Conservation (phyloP, 2,113 vertebrate species). For the Lampris incognitus region DNA sequence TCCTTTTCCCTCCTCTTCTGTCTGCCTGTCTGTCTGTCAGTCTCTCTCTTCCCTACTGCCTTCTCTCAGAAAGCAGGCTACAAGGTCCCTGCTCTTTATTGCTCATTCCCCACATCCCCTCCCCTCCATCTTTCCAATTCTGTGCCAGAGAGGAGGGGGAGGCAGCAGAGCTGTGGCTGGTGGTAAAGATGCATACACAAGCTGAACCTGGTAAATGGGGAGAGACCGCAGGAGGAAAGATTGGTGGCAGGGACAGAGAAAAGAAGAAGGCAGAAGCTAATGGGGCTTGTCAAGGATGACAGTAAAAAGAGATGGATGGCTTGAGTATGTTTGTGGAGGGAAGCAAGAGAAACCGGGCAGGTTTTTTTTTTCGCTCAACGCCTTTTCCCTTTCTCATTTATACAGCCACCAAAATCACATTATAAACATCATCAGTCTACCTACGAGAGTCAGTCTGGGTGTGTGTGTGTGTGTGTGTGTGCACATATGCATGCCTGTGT, state of each 20-base stretch:
- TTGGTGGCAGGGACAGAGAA: conserved; percentile 28
- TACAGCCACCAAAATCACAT: conserved; percentile 35
- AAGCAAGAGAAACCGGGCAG: neutral
- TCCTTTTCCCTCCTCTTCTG: conserved; percentile 18
- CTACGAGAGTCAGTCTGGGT: conserved; percentile 36
- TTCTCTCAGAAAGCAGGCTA: conserved; percentile 57
- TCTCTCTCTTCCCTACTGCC: conserved; percentile 39
- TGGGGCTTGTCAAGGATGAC: conserved; percentile 17
- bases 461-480: neutral
- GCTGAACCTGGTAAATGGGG: conserved; percentile 54
- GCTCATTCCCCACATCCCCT: conserved; percentile 63
- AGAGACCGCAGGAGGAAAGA: conserved; percentile 43
- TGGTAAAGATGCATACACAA: conserved; percentile 47
- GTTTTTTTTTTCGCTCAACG: neutral
- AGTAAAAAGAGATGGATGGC: neutral
- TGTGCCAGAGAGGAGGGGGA: conserved; percentile 23
- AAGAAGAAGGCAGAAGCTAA: conserved; percentile 9
- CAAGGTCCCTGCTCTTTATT: conserved; percentile 72
- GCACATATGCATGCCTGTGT: conserved; percentile 11
- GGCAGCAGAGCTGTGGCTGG: conserved; percentile 38
- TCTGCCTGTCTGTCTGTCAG: conserved; percentile 10
- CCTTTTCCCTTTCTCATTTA: conserved; percentile 27
- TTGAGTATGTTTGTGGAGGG: neutral
- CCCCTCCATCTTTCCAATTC: conserved; percentile 60
- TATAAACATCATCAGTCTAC: conserved; percentile 34